Conservation (phyloP, 2,797 vertebrate genomes). For the Pipistrellus pipistrellus region DNA sequence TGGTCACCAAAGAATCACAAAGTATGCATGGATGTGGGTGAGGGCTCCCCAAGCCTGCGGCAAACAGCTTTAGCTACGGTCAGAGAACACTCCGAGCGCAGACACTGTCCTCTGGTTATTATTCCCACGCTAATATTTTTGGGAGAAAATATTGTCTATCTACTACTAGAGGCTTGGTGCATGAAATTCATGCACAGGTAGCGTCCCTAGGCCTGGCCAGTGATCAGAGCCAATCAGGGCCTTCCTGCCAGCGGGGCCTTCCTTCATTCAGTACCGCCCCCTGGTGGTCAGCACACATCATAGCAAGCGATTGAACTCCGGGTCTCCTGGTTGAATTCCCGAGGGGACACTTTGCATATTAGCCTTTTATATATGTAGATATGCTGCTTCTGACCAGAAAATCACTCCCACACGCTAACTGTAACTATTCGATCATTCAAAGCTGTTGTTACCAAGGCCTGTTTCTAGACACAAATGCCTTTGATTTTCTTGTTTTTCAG, state of each 20-base stretch:
- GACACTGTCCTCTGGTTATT: not conserved
- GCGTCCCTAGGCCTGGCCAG: too few relatives aligned
- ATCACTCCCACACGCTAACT: not conserved
- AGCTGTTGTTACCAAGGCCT: constrained; percentile 7
- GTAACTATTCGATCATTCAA: constrained; percentile 15
- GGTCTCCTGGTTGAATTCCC: too few relatives aligned
- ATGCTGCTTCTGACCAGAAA: constrained; percentile 8
- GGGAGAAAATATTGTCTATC: not conserved
- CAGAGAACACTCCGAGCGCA: not conserved
- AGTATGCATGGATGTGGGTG: not conserved
- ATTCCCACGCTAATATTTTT: not conserved
- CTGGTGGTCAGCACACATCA: too few relatives aligned
- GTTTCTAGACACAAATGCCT: constrained; percentile 66
- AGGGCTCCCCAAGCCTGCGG: not conserved
- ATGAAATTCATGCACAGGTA: too few relatives aligned
- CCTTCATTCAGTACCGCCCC: too few relatives aligned
- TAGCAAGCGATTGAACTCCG: accelerated
- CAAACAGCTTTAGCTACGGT: not conserved
- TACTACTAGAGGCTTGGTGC: not conserved
- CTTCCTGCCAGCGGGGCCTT: too few relatives aligned
- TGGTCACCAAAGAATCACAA: constrained; percentile 2
- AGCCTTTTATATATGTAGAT: too few relatives aligned
- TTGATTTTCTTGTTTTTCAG: constrained; percentile 48
- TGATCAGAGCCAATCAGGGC: too few relatives aligned
- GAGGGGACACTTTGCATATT: too few relatives aligned